These are phyloP conservation scores for Romanogobio albipinnatus DNA, from an alignment of 2,113 vertebrate species.

Conservation along the genomic window DNA sequence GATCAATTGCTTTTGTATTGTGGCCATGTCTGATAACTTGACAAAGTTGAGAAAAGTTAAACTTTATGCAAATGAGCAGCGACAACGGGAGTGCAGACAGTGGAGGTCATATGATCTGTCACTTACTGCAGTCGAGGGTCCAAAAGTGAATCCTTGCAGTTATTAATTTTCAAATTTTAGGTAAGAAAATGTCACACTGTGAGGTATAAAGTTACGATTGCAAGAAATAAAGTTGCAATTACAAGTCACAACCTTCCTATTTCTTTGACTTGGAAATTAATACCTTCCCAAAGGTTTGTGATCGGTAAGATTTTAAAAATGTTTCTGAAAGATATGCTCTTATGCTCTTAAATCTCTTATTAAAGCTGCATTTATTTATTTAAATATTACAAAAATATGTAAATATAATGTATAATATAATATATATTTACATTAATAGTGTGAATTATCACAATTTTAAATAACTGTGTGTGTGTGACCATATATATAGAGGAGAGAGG, in stretches of 20 bases:
- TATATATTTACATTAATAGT: neutral
- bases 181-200: neutral
- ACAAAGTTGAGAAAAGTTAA: neutral
- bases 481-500: too few relatives aligned
- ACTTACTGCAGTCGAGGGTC: neutral
- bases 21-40: neutral
- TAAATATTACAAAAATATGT: neutral
- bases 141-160: neutral
- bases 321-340: neutral
- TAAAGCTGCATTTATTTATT: neutral
- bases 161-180: neutral
- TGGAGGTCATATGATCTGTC: neutral
- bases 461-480: neutral
- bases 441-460: neutral
- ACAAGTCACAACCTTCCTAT: too few relatives aligned
- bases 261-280: too few relatives aligned
- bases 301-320: neutral
- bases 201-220: too few relatives aligned
- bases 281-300: neutral
- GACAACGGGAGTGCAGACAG: neutral
- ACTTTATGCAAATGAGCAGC: neutral
- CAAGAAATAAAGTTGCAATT: too few relatives aligned
- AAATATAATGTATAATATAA: too few relatives aligned
- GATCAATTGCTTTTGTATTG: neutral
- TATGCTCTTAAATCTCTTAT: neutral